Evolutionary conservation across 1,140 invertebrate genomes (phyloP), one percentile per base, ranked within the genome.

Genomic region (Anthonomus grandis): DNA sequence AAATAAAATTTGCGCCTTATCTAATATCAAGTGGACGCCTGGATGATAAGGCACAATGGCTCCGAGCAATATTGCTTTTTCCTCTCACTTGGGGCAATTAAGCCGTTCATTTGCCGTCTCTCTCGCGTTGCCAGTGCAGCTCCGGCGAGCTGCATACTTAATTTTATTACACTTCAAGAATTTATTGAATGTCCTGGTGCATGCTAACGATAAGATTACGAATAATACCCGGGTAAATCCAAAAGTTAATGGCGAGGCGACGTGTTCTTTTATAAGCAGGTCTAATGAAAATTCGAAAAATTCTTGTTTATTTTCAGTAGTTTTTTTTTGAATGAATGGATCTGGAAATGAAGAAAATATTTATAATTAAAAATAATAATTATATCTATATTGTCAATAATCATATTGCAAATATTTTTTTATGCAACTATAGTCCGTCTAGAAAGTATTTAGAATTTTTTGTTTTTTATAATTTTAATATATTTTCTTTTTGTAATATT

Each of bases 171-270:
- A 44, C 41, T 18, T 44, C 17, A 44, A 13, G 41, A 44, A 44
- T 44, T 44, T 44, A 44, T 44, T 44, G 41, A 44, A 44, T 44
- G 41, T 8, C 41, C 41, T n/a, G 23, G 41, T 44, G 19, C 41
- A 44, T 44, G 23, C 41, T 44, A 44, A 44, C 8, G 41, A 44
- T 44, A 21, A 21, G 41, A 44, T 44, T 44, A 44, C 8, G 21
- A 44, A 21, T 21, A 34, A 12, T 34, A 34, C 31, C 31, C 10
- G 31, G 31, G 31, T 12, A 34, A 10, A 34, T 34, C 2, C 10
- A 10, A 34, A 34, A 34, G 15, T 34, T 34, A 10, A 1, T n/a
- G n/a, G n/a, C n/a, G n/a, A n/a, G n/a, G n/a, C n/a, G n/a, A n/a
- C n/a, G n/a, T n/a, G n/a, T n/a, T n/a, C n/a, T n/a, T n/a, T n/a